A percentile compares a stretch with the other conserved stretches of the same genome.
These are phyloP conservation scores for Acanthoscelides obtectus DNA, from an alignment of 2,888 invertebrate species.

Conservation along the genomic window DNA sequence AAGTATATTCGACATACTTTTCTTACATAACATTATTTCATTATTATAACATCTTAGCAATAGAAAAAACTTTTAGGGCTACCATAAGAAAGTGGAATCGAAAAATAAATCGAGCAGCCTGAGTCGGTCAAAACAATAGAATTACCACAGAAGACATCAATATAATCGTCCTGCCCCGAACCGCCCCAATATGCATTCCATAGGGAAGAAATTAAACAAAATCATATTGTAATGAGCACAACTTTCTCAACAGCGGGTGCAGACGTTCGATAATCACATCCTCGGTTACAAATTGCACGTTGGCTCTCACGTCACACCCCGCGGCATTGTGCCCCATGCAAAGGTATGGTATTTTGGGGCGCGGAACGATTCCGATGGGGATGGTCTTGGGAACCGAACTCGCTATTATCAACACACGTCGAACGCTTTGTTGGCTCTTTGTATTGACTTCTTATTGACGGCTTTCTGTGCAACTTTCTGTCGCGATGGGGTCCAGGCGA, in stretches of 20 bases:
- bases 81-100: no score
- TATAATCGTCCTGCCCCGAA: not conserved
- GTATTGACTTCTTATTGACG: slow-evolving; percentile 21
- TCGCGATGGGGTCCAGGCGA: not conserved
- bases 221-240: not conserved
- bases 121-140: slow-evolving; percentile 35
- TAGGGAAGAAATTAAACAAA: not conserved
- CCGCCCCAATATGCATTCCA: not conserved
- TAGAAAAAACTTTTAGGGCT: no score
- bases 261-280: slow-evolving; percentile 26
- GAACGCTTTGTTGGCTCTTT: slow-evolving; percentile 16
- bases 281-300: slow-evolving; percentile 28
- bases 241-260: slow-evolving; percentile 27
- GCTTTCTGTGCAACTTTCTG: not conserved
- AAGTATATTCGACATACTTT: no score
- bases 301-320: slow-evolving; percentile 26
- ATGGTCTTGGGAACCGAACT: slow-evolving; percentile 24
- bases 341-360: slow-evolving; percentile 37
- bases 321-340: slow-evolving; percentile 18
- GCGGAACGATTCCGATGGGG: slow-evolving; percentile 30
- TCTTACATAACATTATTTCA: no score
- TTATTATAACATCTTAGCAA: no score
- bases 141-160: not conserved
- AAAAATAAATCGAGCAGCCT: no score
- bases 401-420: slow-evolving; percentile 26